A percentile compares a stretch with the other conserved stretches of the same genome.
Conservation (phyloP, 2,797 vertebrate species). For the Paratrypauchen microcephalus region DNA sequence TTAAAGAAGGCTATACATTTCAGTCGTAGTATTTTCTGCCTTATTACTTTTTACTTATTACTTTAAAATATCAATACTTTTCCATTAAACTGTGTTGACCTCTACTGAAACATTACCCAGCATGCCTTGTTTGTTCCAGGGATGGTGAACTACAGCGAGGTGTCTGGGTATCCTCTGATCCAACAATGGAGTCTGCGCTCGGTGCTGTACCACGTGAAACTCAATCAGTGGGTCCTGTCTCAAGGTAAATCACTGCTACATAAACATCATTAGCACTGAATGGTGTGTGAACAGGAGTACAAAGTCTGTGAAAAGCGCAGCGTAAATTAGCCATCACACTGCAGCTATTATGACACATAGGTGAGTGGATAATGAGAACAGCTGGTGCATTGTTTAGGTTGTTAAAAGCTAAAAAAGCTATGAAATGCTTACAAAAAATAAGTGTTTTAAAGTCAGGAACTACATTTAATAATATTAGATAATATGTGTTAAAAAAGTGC, state of each 20-base stretch:
- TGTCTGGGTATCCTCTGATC: conserved; percentile 91
- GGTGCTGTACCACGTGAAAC: conserved; percentile 91
- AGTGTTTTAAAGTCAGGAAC: background rate
- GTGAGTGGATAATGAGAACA: conserved; percentile 42
- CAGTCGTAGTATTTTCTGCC: too few species aligned
- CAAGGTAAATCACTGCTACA: conserved; percentile 81
- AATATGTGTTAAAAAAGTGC: background rate
- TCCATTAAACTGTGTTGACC: too few species aligned
- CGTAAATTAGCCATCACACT: conserved; percentile 33
- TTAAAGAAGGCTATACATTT: too few species aligned
- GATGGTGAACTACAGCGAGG: conserved; percentile 99
- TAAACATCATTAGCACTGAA: background rate
- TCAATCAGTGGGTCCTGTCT: conserved; percentile 91
- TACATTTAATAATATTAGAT: background rate
- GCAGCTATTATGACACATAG: conserved; percentile 45
- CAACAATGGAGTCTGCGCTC: conserved; percentile 96
- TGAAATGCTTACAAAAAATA: background rate
- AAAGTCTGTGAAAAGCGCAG: background rate
- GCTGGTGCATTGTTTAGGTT: conserved; percentile 33
- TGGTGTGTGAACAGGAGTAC: conserved; percentile 3
- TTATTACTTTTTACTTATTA: too few species aligned
- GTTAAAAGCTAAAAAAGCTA: conserved; percentile 10
- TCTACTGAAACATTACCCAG: background rate
- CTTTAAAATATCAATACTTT: too few species aligned
- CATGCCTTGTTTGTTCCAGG: conserved; percentile 69